phyloP scores from a whole-genome alignment of 2,888 invertebrate species.

The Papilio gigon region DNA sequence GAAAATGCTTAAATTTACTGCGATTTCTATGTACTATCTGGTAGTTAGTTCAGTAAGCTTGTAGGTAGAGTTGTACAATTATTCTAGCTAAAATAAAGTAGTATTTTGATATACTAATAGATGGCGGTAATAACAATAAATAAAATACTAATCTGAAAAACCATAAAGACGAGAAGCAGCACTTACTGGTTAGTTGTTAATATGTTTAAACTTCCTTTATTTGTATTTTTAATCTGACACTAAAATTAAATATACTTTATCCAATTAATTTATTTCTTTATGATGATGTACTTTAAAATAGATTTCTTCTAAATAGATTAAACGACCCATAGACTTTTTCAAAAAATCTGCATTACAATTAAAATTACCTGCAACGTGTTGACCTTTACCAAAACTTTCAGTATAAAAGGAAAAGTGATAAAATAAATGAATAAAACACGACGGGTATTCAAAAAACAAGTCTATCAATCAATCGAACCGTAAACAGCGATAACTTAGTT shows the following conservation, averaged over 20 bases:
- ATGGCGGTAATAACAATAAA: neutral
- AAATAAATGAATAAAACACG: conserved; percentile 18
- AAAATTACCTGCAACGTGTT: neutral
- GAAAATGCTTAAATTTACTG: neutral
- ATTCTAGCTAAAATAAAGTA: neutral
- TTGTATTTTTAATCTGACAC: no score
- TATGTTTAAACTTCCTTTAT: no score
- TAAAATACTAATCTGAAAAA: no score
- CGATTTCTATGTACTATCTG: neutral
- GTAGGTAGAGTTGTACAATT: no score
- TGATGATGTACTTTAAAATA: no score
- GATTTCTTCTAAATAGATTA: no score
- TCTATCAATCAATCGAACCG: conserved; percentile 36
- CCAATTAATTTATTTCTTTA: no score
- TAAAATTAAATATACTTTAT: no score
- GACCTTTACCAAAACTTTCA: neutral
- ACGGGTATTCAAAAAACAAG: conserved; percentile 36
- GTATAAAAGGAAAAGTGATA: conserved; percentile 3
- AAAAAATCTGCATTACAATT: neutral
- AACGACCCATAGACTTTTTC: no score
- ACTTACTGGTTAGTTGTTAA: no score
- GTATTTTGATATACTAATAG: neutral
- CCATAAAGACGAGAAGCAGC: no score
- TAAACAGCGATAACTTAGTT: conserved; percentile 37
- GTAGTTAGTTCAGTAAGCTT: no score